Percentiles rank a stretch among this genome's conserved stretches.
Evolutionary conservation across 2,113 vertebrate species (phyloP).

Genomic region (Leptodactylus fuscus): DNA sequence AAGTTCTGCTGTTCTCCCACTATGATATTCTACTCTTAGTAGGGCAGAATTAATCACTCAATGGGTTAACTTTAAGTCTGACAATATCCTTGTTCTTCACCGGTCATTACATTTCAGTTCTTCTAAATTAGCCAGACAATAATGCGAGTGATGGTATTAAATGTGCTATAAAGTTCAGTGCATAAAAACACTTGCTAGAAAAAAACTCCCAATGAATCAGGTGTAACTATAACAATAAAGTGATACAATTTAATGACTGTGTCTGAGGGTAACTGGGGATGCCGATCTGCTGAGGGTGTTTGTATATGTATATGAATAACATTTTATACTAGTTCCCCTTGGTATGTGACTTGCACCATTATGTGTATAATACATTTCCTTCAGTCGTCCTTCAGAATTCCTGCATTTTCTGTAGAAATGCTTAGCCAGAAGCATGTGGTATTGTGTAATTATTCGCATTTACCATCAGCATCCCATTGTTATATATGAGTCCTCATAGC

Average conservation of each 20-base stretch:
- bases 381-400: background rate
- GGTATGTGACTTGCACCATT: background rate
- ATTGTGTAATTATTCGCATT: slow-evolving; percentile 42
- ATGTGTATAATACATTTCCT: background rate
- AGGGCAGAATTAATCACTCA: too few relatives aligned
- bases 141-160: background rate
- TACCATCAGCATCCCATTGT: slow-evolving; percentile 46
- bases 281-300: too few relatives aligned
- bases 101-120: too few relatives aligned
- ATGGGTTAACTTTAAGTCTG: too few relatives aligned
- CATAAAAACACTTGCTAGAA: too few relatives aligned
- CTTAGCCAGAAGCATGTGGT: background rate
- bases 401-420: background rate
- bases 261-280: background rate
- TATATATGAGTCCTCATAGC: background rate
- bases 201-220: too few relatives aligned
- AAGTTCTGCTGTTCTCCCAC: too few relatives aligned
- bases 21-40: too few relatives aligned
- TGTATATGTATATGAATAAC: background rate
- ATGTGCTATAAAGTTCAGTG: background rate
- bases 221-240: background rate
- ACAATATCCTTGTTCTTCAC: too few relatives aligned
- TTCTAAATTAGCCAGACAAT: too few relatives aligned
- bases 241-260: background rate
- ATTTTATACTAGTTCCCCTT: background rate